A percentile compares a stretch with the other conserved stretches of the same genome.
Evolutionary conservation across 2,888 invertebrate species (phyloP).

Genomic region (Panopea generosa): DNA sequence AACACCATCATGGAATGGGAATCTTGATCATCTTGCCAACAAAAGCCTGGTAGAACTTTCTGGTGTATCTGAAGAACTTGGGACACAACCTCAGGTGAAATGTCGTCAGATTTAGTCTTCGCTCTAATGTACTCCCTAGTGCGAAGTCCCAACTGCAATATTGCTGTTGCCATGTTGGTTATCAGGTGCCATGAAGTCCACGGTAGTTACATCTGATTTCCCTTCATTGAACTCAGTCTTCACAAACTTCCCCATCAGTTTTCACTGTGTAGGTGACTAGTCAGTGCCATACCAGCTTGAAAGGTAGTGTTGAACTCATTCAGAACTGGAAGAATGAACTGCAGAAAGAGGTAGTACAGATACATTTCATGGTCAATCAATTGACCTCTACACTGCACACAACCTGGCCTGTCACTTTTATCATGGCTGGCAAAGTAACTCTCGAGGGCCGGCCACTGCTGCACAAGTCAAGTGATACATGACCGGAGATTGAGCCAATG

Average conservation of each 20-base stretch:
- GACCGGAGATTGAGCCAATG: conserved; percentile 40
- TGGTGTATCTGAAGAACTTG: conserved; percentile 4
- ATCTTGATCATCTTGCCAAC: neutral
- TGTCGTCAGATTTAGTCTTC: neutral
- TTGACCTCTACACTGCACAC: conserved; percentile 11
- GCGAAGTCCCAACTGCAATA: conserved; percentile 13
- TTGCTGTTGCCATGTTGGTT: conserved; percentile 1
- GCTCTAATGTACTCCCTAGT: conserved; percentile 11
- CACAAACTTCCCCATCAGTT: too few species aligned
- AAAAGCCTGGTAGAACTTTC: neutral
- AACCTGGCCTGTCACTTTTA: conserved; percentile 39
- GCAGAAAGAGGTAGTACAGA: conserved; percentile 38
- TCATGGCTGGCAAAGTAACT: conserved; percentile 49
- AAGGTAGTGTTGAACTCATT: conserved; percentile 45
- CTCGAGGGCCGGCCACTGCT: conserved; percentile 42
- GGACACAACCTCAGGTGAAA: neutral
- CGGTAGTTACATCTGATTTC: conserved; percentile 6
- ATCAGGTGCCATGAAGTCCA: neutral
- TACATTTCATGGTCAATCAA: conserved; percentile 11
- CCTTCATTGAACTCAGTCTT: conserved; percentile 1
- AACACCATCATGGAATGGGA: neutral
- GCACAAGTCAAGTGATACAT: conserved; percentile 28
- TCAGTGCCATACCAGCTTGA: conserved; percentile 15
- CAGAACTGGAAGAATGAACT: conserved; percentile 31
- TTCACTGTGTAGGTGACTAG: too few species aligned